Evolutionary conservation across 2,797 vertebrate species (phyloP).

Genomic region (Phalanger gymnotis): DNA sequence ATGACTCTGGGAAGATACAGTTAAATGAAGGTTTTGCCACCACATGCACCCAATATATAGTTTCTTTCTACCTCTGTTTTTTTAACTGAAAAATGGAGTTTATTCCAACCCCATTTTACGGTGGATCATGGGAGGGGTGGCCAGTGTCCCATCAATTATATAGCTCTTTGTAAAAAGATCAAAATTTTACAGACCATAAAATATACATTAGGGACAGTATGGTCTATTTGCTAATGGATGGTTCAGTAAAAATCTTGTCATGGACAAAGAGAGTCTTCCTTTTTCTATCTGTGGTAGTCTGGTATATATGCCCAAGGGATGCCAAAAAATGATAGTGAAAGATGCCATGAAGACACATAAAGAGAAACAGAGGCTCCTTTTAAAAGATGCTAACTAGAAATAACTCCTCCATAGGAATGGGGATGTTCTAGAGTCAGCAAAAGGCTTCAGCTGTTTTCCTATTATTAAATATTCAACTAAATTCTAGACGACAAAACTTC

Average conservation of each 20-base stretch:
- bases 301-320: neutral
- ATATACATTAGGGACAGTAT: neutral
- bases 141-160: neutral
- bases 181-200: neutral
- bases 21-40: neutral
- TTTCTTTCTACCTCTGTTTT: neutral
- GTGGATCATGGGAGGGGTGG: neutral
- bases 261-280: slow-evolving; percentile 3
- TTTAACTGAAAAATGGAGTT: neutral
- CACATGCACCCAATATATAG: too few relatives aligned
- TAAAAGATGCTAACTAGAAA: slow-evolving; percentile 10
- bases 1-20: neutral
- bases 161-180: neutral
- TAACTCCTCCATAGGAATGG: neutral
- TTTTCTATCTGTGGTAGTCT: neutral
- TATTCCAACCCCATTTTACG: neutral
- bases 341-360: neutral
- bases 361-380: neutral
- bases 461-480: slow-evolving; percentile 10
- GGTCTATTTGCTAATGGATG: neutral
- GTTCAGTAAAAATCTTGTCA: neutral
- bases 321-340: slow-evolving; percentile 11
- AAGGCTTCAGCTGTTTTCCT: slow-evolving; percentile 36
- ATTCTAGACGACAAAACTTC: slow-evolving; percentile 36
- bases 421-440: slow-evolving; percentile 40